Evolutionary conservation across 2,113 vertebrate species (phyloP), one percentile per base, ranked within the genome.

Genomic region (Pygoscelis antarcticus): DNA sequence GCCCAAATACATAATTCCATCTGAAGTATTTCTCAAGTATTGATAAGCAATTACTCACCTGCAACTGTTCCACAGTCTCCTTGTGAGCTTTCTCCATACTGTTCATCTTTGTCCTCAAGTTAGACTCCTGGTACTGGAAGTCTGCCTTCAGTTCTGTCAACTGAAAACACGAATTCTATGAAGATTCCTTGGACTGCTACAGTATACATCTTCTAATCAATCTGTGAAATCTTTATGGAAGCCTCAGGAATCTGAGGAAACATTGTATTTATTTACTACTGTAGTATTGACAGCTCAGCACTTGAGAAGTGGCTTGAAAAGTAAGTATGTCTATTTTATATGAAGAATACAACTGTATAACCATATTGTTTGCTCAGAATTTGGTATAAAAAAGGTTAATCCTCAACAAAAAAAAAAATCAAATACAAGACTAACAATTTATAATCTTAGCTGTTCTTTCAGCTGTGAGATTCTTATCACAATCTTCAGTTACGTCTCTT

Each of bases 81-180:
- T 99, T 99, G 97, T 99, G 99, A 49, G 99, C 98, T 92, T 99
- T 99, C 93, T 99, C 99, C 99, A 99, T 99, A 97, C 99, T 99
- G 98, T 99, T 99, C 99, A 99, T 99, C 97, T 99, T 99, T 61
- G 99, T 98, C 97, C 99, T 99, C 98, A 99, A 98, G 93, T 99
- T 99, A 84, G 99, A 99, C 87, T 99, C 99, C 97, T 99, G 99
- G 96, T 99, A 99, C 96, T 99, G 99, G 97, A 99, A 99, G 95
- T 99, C 99, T 51, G 99, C 99, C 97, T 99, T 99, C 77, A 99
- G 87, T 96, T 99, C 99, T 57, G 99, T 99, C 97, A 99, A 98
- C 99, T 99, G 87, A 87, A 64, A 96, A 71, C 49, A 92, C 8
- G 82, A 46, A 47, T 40, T 21, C 70, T 74, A 10, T 95, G 52